phyloP scores from a whole-genome alignment of 2,113 vertebrate species.

The Corythornis madagascariensis region DNA sequence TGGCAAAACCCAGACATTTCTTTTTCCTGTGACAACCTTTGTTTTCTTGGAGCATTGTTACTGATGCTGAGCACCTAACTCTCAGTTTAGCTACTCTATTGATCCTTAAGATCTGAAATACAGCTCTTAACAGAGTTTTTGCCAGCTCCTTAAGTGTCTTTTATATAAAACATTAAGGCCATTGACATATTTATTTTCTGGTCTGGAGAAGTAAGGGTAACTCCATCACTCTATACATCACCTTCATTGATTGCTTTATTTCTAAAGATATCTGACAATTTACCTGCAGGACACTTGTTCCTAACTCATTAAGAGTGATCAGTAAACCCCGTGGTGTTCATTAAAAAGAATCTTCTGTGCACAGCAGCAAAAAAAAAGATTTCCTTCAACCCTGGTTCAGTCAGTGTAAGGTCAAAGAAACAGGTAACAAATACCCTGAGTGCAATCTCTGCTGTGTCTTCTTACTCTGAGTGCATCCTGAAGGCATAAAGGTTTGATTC shows the following conservation, averaged over 20 bases:
- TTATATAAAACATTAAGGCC: constrained; percentile 17
- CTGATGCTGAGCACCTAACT: constrained; percentile 20
- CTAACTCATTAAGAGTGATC: constrained; percentile 70
- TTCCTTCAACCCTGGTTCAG: constrained; percentile 49
- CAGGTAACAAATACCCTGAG: constrained; percentile 41
- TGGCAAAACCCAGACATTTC: neutral
- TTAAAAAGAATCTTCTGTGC: constrained; percentile 68
- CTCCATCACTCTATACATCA: constrained; percentile 45
- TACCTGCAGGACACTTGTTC: constrained; percentile 59
- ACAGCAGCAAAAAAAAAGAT: constrained; percentile 37
- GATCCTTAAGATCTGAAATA: constrained; percentile 14
- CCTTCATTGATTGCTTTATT: constrained; percentile 57
- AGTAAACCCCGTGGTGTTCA: constrained; percentile 74
- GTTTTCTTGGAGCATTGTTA: constrained; percentile 23
- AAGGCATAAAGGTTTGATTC: neutral
- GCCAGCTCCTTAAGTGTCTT: constrained; percentile 13
- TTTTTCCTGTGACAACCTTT: neutral
- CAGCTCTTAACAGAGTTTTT: neutral
- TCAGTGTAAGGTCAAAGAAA: constrained; percentile 69
- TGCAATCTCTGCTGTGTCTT: constrained; percentile 35
- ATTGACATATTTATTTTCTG: constrained; percentile 49
- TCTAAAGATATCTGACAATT: constrained; percentile 69
- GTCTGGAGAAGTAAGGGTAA: neutral
- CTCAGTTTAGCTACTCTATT: constrained; percentile 29
- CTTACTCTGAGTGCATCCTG: constrained; percentile 26